Base-by-base conservation (phyloP, 2,113 vertebrate genomes). In the Oncorhynchus masou region DNA sequence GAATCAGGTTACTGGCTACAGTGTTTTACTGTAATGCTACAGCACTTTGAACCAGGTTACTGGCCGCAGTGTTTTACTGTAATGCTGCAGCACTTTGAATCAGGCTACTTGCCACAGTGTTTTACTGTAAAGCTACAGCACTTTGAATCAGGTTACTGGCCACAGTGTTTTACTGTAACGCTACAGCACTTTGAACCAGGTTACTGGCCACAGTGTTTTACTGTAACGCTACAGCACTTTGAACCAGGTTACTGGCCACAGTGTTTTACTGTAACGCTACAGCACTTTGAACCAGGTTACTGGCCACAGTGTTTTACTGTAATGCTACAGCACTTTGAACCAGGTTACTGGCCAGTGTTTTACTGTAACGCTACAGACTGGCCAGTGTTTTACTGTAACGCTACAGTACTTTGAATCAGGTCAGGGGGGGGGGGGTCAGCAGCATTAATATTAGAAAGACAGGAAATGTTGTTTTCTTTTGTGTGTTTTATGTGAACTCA, bases 391-490 rank as follows among this genome's bases (percentile, higher is more conserved):
- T 54, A 16, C 6, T 34, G 6, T 34, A 34, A 54, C 0, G 12
- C 51, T 34, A 54, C 51, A 19, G 66, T 80, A 79, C 59, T 39
- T 66, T 6, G 12, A 45, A 71, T 73, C 83, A 74, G 81, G 81
- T 83, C 82, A 34, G 31, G 31, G 31, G 29, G 29, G 5, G 29
- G 85, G 88, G 86, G 74, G 66, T 16, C 9, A 68, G 69, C 66
- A 81, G 79, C 73, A 77, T 88, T 76, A 74, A 76, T 75, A 81
- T 82, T 85, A 88, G 85, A 92, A 90, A 87, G 83, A 54, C 87
- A 88, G 85, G 87, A 92, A 89, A 80, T 29, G 15, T 69, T 75
- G 85, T 80, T 81, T 85, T 87, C 81, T 88, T 81, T 83, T 86
- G 81, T 83, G 80, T 79, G 73, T 86, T 83, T 83, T 69, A 87